Base-by-base conservation (phyloP, 2,113 vertebrate genomes). In the Thalassoma bifasciatum region DNA sequence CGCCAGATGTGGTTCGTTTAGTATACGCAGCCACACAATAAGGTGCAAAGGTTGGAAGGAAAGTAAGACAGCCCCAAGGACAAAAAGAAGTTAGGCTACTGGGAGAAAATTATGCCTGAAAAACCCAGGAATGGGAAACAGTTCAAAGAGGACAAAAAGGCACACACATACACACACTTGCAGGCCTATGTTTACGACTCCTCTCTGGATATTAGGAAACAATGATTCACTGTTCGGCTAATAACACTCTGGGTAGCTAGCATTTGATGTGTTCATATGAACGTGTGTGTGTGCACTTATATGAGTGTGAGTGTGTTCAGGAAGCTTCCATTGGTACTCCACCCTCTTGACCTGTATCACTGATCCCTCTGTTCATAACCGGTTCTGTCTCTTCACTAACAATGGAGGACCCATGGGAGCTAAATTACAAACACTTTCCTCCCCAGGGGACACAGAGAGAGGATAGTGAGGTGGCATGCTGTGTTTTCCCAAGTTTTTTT, bases 301-400 rank as follows among this genome's bases (percentile, higher is more conserved):
- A 37, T 52, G 40, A 47, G 47, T 78, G 24, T 24, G 44, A 22
- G 65, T 23, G 44, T 24, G 65, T 23, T 66, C 2, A 23, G 72
- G 72, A 72, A 74, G 76, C 75, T 69, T 86, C 68, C 82, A 82
- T 82, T 23, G 72, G 76, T 53, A 68, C 89, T 91, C 89, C 89
- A 89, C 90, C 90, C 88, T 91, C 86, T 87, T 92, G 88, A 92
- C 91, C 92, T 73, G 78, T 69, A 67, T 83, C 81, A 79, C 83
- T 69, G 77, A 88, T 88, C 81, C 78, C 69, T 63, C 67, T 47
- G 40, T 78, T 78, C 72, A 65, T 65, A 88, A 92, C 88, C 75
- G 79, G 87, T 88, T 90, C 83, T 66, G 85, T 87, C 71, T 86
- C 77, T 76, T 42, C 36, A 11, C 11, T 54, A 57, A 92, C 91